phyloP scores from a whole-genome alignment of 2,888 invertebrate genomes.

The Eucera pruinosa region DNA sequence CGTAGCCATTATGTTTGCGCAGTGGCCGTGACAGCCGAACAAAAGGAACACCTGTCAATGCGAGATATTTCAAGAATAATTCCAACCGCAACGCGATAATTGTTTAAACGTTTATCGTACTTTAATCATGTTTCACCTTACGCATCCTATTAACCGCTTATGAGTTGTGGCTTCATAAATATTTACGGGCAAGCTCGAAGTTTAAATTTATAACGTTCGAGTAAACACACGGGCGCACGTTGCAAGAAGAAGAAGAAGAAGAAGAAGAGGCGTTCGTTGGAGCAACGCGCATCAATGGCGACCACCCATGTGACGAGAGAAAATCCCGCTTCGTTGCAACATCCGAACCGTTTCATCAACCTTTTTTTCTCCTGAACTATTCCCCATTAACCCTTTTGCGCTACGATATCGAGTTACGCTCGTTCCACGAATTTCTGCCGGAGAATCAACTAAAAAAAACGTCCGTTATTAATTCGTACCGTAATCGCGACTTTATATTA shows the following conservation, averaged over 20 bases:
- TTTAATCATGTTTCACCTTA: constrained; percentile 34
- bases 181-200: constrained; percentile 49
- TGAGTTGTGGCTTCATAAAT: constrained; percentile 51
- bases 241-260: constrained; percentile 37
- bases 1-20: too few species aligned
- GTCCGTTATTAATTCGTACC: too few species aligned
- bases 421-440: too few species aligned
- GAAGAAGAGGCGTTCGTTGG: background rate
- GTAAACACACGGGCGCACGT: constrained; percentile 50
- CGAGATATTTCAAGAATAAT: too few species aligned
- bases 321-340: constrained; percentile 26
- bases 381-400: too few species aligned
- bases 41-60: too few species aligned
- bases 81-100: too few species aligned
- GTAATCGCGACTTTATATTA: too few species aligned
- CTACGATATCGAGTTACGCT: too few species aligned
- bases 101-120: constrained; percentile 40
- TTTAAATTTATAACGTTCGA: constrained; percentile 59
- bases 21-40: too few species aligned
- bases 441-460: too few species aligned
- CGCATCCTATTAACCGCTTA: constrained; percentile 38
- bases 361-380: background rate
- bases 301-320: constrained; percentile 50
- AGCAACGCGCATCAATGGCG: constrained; percentile 17
- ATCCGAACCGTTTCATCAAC: too few species aligned